Conservation (phyloP, 2,797 vertebrate genomes). For the Oryzias dopingdopingensis region DNA sequence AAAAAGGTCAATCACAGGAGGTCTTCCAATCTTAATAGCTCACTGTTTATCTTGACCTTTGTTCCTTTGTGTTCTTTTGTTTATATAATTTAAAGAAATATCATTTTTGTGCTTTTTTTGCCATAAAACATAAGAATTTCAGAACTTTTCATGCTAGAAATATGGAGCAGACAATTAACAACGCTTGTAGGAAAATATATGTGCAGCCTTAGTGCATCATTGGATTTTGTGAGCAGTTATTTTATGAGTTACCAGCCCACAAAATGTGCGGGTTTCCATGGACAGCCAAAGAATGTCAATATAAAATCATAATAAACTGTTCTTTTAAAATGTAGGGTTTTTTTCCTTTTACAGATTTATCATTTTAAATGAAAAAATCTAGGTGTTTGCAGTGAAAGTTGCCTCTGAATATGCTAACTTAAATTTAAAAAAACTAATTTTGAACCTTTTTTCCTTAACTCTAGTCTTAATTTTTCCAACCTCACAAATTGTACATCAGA, state of each 20-base stretch:
- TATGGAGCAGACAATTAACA: background rate
- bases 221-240: background rate
- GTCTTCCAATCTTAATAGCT: conserved; percentile 75
- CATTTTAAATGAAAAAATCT: too few relatives aligned
- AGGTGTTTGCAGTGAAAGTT: too few relatives aligned
- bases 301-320: too few relatives aligned
- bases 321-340: too few relatives aligned
- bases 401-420: too few relatives aligned
- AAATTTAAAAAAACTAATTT: too few relatives aligned
- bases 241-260: conserved; percentile 4
- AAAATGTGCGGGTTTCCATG: background rate
- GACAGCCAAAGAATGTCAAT: background rate
- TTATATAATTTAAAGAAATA: background rate
- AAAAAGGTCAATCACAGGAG: conserved; percentile 28
- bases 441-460: too few relatives aligned
- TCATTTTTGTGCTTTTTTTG: background rate
- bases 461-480: too few relatives aligned
- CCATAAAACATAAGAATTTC: background rate
- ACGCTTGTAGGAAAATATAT: background rate
- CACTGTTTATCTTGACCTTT: conserved; percentile 54
- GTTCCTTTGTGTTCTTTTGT: background rate
- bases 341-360: too few relatives aligned
- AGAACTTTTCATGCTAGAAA: background rate
- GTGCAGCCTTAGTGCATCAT: background rate
- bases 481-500: too few relatives aligned